Evolutionary conservation across 1,140 invertebrate species (phyloP).

Genomic region (Hypothenemus hampei): DNA sequence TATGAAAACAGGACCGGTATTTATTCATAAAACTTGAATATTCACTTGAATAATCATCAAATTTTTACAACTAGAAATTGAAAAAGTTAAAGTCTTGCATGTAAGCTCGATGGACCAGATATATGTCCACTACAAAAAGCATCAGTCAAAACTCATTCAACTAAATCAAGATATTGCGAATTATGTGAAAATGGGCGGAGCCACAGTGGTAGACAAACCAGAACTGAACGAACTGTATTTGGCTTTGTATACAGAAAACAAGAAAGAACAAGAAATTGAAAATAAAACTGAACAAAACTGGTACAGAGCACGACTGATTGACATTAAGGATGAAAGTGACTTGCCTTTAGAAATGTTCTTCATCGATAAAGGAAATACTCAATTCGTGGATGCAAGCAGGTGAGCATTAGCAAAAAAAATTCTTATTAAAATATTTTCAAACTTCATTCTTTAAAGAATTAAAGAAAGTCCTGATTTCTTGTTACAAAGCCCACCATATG

Average conservation of each 20-base stretch:
- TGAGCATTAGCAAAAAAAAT: not conserved
- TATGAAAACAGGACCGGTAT: too few species aligned
- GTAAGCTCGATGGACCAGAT: constrained; percentile 27
- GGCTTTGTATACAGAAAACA: constrained; percentile 20
- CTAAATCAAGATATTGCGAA: constrained; percentile 27
- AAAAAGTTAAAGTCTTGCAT: constrained; percentile 20
- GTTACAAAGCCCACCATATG: constrained; percentile 20
- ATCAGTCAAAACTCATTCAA: constrained; percentile 13
- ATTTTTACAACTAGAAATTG: constrained; percentile 10
- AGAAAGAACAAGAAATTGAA: constrained; percentile 6
- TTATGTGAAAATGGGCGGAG: constrained; percentile 26
- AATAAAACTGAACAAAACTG: constrained; percentile 25
- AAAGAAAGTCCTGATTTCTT: constrained; percentile 19
- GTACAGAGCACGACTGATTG: constrained; percentile 26
- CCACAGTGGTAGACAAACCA: constrained; percentile 12
- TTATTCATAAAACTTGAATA: too few species aligned
- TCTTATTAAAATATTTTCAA: not conserved
- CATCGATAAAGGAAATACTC: constrained; percentile 32
- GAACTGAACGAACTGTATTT: constrained; percentile 25
- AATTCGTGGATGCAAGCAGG: constrained; percentile 21
- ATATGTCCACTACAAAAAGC: constrained; percentile 22
- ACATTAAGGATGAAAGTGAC: constrained; percentile 16
- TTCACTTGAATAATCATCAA: too few species aligned
- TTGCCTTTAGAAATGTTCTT: constrained; percentile 28
- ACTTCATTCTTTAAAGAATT: constrained; percentile 18